Evolutionary conservation across 2,113 vertebrate genomes (phyloP).

Genomic region (Nematolebias whitei): DNA sequence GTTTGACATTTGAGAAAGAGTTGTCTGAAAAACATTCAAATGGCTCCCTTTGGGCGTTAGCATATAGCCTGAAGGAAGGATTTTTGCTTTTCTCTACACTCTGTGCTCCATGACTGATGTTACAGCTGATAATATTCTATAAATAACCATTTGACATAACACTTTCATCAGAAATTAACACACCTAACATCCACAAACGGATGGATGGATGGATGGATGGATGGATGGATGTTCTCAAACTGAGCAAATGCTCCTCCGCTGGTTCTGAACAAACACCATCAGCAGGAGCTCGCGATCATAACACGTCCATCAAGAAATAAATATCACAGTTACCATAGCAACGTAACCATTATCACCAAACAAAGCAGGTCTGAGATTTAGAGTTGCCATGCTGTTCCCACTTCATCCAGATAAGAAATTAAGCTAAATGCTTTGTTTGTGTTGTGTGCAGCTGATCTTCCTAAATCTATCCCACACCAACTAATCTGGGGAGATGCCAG

Average conservation of each 20-base stretch:
- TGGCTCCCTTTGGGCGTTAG: too few species aligned
- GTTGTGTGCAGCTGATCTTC: slow-evolving; percentile 29
- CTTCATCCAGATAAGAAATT: slow-evolving; percentile 31
- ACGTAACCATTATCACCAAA: slow-evolving; percentile 37
- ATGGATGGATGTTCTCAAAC: background rate
- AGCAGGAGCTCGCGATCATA: slow-evolving; percentile 6
- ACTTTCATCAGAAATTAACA: too few species aligned
- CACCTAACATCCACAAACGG: too few species aligned
- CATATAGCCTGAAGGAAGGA: too few species aligned
- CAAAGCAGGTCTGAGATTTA: slow-evolving; percentile 35
- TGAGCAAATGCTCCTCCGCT: slow-evolving; percentile 8
- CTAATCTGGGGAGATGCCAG: slow-evolving; percentile 39
- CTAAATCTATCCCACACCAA: slow-evolving; percentile 20
- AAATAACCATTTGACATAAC: too few species aligned
- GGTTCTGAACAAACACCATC: slow-evolving; percentile 34
- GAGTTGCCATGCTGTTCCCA: slow-evolving; percentile 12
- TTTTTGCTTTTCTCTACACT: too few species aligned
- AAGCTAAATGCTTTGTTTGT: slow-evolving; percentile 42
- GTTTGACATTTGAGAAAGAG: too few species aligned
- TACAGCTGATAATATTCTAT: too few species aligned
- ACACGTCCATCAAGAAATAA: slow-evolving; percentile 32
- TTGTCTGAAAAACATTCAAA: too few species aligned
- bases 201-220: too few species aligned
- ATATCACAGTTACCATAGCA: slow-evolving; percentile 42
- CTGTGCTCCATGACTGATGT: too few species aligned